Conservation (phyloP, 2,797 vertebrate genomes). For the Chromobotia macracanthus region DNA sequence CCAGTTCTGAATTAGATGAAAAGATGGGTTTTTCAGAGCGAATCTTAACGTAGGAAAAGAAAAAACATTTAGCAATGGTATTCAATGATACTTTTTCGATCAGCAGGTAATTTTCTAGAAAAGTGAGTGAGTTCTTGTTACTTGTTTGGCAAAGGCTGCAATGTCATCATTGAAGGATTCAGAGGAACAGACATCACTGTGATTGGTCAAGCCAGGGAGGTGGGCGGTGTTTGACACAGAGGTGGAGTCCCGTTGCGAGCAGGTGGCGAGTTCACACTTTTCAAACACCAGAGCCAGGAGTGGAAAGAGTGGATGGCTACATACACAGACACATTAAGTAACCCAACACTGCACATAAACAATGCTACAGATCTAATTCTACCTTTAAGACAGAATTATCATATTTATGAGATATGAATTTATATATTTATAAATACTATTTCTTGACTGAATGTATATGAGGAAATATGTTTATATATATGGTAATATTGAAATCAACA, state of each 20-base stretch:
- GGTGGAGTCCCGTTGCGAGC: conserved; percentile 84
- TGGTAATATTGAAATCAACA: too few relatives aligned
- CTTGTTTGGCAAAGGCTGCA: conserved; percentile 86
- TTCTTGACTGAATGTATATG: too few relatives aligned
- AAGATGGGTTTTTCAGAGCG: conserved; percentile 90
- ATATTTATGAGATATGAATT: too few relatives aligned
- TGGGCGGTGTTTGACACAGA: conserved; percentile 77
- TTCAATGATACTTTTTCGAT: background rate
- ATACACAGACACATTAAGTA: conserved; percentile 58
- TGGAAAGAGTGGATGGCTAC: conserved; percentile 90
- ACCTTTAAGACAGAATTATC: too few relatives aligned
- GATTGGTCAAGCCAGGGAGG: conserved; percentile 74
- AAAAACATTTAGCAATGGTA: background rate
- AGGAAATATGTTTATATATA: too few relatives aligned
- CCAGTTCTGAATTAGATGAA: conserved; percentile 91
- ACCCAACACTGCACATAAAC: too few relatives aligned
- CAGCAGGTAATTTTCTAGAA: background rate
- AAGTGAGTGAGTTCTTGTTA: background rate
- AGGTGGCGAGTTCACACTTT: conserved; percentile 92
- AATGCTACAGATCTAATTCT: too few relatives aligned
- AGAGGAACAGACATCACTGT: conserved; percentile 89
- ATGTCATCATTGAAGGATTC: conserved; percentile 95
- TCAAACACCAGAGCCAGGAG: conserved; percentile 93
- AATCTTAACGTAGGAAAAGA: conserved; percentile 73
- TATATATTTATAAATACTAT: too few relatives aligned